These are phyloP conservation scores for Apteryx mantelli DNA, from an alignment of 2,113 vertebrate genomes.

Conservation along the genomic window DNA sequence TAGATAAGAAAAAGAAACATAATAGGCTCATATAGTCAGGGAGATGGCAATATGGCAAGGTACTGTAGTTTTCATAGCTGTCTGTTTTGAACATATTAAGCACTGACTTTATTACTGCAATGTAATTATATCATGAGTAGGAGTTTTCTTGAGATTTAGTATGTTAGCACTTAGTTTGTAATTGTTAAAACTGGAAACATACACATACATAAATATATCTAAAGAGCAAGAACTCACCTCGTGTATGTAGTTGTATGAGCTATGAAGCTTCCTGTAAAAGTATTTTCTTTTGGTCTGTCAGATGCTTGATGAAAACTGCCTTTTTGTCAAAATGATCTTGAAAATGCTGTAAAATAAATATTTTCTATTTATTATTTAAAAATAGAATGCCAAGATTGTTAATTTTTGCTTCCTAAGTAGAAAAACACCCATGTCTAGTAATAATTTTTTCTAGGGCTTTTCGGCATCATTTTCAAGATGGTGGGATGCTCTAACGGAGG, in stretches of 20 bases:
- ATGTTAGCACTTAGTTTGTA: slow-evolving; percentile 85
- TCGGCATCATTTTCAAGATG: neutral
- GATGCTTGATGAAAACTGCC: slow-evolving; percentile 69
- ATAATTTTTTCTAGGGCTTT: neutral
- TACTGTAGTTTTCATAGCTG: slow-evolving; percentile 36
- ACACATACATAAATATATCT: slow-evolving; percentile 64
- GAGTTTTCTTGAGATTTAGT: slow-evolving; percentile 80
- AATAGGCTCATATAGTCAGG: neutral
- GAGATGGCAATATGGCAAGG: neutral
- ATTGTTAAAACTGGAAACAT: slow-evolving; percentile 77
- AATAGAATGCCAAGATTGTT: neutral
- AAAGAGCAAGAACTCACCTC: slow-evolving; percentile 64
- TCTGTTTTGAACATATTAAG: slow-evolving; percentile 60
- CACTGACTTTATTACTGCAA: slow-evolving; percentile 58
- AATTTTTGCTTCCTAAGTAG: neutral
- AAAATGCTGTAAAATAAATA: slow-evolving; percentile 82
- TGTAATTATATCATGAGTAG: slow-evolving; percentile 75
- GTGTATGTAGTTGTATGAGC: slow-evolving; percentile 65
- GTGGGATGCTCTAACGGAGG: neutral
- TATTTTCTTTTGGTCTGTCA: slow-evolving; percentile 70
- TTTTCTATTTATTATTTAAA: slow-evolving; percentile 80
- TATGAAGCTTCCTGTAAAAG: slow-evolving; percentile 72
- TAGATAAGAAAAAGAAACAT: neutral
- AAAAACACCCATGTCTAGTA: neutral
- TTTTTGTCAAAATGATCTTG: slow-evolving; percentile 79